A percentile compares a stretch with the other conserved stretches of the same genome.
Evolutionary conservation across 1,140 invertebrate species (phyloP).

Genomic region (Triops longicaudatus): DNA sequence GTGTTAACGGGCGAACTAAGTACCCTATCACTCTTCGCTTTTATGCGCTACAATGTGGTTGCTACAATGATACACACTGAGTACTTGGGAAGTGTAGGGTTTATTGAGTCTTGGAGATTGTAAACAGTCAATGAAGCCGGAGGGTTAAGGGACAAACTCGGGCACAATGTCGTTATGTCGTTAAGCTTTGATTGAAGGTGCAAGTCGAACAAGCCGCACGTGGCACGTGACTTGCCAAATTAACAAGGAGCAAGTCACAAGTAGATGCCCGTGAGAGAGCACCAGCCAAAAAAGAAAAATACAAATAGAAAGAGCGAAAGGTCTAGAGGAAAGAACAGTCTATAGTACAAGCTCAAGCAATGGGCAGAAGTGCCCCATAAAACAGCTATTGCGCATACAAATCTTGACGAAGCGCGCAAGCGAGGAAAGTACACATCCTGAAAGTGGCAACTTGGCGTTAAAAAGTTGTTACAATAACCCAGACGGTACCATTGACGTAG

Average conservation of each 20-base stretch:
- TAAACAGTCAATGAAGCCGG: not conserved
- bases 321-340: not conserved
- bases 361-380: not conserved
- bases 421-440: not conserved
- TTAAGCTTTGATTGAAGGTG: conserved; percentile 15
- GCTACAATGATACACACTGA: not conserved
- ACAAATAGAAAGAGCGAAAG: not conserved
- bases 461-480: conserved; percentile 4
- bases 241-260: conserved; percentile 10
- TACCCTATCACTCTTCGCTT: not conserved
- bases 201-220: conserved; percentile 9
- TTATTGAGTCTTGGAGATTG: not conserved
- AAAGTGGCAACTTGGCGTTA: not conserved
- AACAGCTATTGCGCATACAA: not conserved
- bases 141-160: not conserved
- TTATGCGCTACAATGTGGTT: not conserved
- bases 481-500: not conserved
- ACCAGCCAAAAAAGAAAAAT: not conserved
- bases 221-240: conserved; percentile 14
- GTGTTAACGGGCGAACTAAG: not conserved
- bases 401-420: not conserved
- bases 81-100: not conserved
- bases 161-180: conserved; percentile 3
- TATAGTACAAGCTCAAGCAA: not conserved
- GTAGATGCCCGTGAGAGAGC: not conserved